A percentile compares a stretch with the other conserved stretches of the same genome.
These are phyloP conservation scores for Hyperoplus lanceolatus DNA, from an alignment of 2,797 vertebrate genomes.

Conservation along the genomic window DNA sequence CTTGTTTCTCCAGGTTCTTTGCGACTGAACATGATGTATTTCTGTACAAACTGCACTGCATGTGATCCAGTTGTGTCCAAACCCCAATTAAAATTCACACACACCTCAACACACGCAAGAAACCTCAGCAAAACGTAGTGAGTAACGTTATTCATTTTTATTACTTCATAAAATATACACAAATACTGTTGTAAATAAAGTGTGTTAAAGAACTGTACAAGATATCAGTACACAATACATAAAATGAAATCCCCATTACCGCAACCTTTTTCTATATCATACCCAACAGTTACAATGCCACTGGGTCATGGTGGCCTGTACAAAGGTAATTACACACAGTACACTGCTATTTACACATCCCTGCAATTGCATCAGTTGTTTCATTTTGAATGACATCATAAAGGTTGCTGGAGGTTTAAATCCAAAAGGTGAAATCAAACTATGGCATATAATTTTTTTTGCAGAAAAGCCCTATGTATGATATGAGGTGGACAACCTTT, in stretches of 20 bases:
- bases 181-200: constrained; percentile 91
- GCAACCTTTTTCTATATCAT: constrained; percentile 50
- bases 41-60: background rate
- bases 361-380: constrained; percentile 68
- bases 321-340: constrained; percentile 72
- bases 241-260: constrained; percentile 73
- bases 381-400: constrained; percentile 72
- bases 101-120: background rate
- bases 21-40: constrained; percentile 24
- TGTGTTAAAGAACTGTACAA: constrained; percentile 91
- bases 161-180: constrained; percentile 91
- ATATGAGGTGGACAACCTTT: constrained; percentile 20
- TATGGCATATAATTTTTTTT: constrained; percentile 49
- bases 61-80: background rate
- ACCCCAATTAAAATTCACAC: background rate
- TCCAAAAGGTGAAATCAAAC: constrained; percentile 64
- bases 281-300: constrained; percentile 74
- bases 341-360: constrained; percentile 73
- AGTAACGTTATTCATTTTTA: constrained; percentile 83
- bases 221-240: constrained; percentile 88
- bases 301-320: constrained; percentile 81
- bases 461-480: constrained; percentile 52
- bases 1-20: background rate
- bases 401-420: constrained; percentile 61
- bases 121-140: constrained; percentile 27